These are phyloP conservation scores for Styela plicata DNA, from an alignment of 23 tunicate genomes.

Conservation along the genomic window DNA sequence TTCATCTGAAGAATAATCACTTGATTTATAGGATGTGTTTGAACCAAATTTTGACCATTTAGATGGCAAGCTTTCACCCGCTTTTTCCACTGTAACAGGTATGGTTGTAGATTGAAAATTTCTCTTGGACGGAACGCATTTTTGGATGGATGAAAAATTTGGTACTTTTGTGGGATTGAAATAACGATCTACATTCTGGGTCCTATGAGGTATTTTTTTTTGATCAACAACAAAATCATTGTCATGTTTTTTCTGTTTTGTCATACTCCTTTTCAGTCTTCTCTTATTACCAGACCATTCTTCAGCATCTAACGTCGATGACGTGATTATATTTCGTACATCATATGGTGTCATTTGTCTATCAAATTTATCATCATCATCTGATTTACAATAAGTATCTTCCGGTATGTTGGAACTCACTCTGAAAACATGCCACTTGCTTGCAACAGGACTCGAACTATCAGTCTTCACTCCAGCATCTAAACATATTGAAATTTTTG, in stretches of 20 bases:
- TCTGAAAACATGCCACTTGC: neutral
- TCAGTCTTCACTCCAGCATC: too few species aligned
- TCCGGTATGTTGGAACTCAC: neutral
- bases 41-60: neutral
- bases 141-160: neutral
- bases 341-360: neutral
- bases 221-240: neutral
- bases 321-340: neutral
- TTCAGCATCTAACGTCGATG: neutral
- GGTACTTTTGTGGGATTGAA: neutral
- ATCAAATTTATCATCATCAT: neutral
- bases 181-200: neutral
- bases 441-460: too few species aligned
- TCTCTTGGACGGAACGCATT: neutral
- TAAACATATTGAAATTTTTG: too few species aligned
- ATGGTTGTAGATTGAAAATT: neutral
- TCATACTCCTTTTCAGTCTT: neutral
- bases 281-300: conserved; percentile 11
- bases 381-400: neutral
- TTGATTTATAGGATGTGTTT: too few species aligned
- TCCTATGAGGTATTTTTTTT: neutral
- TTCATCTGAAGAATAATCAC: too few species aligned
- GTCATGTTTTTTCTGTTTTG: neutral
- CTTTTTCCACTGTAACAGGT: neutral
- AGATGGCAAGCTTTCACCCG: neutral